Evolutionary conservation across 2,888 invertebrate species (phyloP).

Genomic region (Leptogaster cylindrica): DNA sequence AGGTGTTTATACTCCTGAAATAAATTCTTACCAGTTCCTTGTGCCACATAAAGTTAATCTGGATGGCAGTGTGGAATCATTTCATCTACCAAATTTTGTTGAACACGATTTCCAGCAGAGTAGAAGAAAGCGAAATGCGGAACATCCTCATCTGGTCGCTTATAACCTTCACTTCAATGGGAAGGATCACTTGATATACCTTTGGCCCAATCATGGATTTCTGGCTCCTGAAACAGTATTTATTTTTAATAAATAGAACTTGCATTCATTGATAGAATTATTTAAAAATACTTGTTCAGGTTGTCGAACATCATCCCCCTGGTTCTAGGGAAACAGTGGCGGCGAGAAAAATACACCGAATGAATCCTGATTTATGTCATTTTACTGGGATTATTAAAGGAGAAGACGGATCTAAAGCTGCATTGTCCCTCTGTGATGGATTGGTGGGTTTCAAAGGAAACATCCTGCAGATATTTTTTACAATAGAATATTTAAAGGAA

Average conservation of each 20-base stretch:
- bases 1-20: constrained; percentile 63
- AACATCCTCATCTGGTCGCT: constrained; percentile 53
- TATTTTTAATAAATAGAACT: neutral
- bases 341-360: constrained; percentile 51
- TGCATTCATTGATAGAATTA: neutral
- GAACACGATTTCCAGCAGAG: constrained; percentile 52
- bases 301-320: constrained; percentile 53
- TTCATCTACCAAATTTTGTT: constrained; percentile 62
- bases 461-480: no score
- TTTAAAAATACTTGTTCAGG: constrained; percentile 49
- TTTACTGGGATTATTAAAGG: constrained; percentile 64
- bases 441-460: no score
- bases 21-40: constrained; percentile 62
- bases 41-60: constrained; percentile 62
- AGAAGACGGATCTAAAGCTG: constrained; percentile 61
- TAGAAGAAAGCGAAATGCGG: constrained; percentile 39
- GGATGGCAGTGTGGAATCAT: constrained; percentile 62
- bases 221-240: constrained; percentile 59
- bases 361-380: constrained; percentile 60
- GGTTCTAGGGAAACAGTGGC: constrained; percentile 53
- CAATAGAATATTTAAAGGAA: no score
- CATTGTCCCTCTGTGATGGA: constrained; percentile 64
- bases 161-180: constrained; percentile 57
- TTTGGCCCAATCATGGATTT: constrained; percentile 64
- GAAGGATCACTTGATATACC: constrained; percentile 60